Base-by-base conservation (phyloP, 2,113 vertebrate species). In the Oxyura jamaicensis region DNA sequence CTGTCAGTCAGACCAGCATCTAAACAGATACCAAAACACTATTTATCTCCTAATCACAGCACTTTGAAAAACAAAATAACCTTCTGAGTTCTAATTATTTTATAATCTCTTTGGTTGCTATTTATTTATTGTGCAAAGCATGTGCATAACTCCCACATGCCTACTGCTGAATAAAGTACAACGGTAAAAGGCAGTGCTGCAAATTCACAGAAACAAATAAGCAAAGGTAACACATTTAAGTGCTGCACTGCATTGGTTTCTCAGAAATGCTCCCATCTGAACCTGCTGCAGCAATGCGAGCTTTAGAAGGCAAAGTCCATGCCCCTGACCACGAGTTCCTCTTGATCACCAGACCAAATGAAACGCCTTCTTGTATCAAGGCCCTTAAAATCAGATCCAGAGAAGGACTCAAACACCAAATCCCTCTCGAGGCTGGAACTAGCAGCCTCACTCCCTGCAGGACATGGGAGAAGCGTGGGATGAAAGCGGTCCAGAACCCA, bases 1-100 rank as follows among this genome's bases (percentile, higher is more conserved):
- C 36, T 91, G 71, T 88, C 83, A 93, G 41, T 96, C 83, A 92
- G 59, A 77, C 29, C 67, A 96, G 86, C 85, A 79, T 65, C 59
- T 80, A 92, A 96, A 83, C 86, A 95, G 35, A 31, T 83, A 83
- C 29, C 26, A 69, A 76, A 96, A 88, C 35, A 67, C 26, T 48
- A 46, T 5, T 69, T 96, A 26, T 72, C 36, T 73, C 42, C 41
- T 80, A 76, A 89, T 1, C 2, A 20, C 52, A 44, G 50, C 31
- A 59, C 74, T 84, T 50, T 14, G 28, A 96, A 94, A 91, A 88
- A 87, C 33, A 85, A 96, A 96, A 83, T 76, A 78, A 48, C 62
- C 46, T 90, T 96, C 80, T 86, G 35, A 19, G 4, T 82, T 78
- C 67, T 73, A 69, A 75, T 83, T 83, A 62, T 86, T 96, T 96